These are phyloP conservation scores for Masnerella sp. DNA, from an alignment of 2,888 invertebrate species.

Conservation along the genomic window DNA sequence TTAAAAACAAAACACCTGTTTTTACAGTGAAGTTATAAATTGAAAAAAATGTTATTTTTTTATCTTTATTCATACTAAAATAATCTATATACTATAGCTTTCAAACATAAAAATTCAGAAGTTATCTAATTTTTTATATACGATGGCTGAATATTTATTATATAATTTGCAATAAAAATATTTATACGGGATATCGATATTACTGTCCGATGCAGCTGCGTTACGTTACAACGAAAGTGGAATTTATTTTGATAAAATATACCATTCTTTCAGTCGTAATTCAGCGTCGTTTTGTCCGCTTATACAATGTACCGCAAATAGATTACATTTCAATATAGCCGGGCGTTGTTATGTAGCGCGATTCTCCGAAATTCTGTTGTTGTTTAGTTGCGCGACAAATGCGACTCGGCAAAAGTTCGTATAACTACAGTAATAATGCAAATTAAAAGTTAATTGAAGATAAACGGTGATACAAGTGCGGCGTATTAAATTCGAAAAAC, in stretches of 20 bases:
- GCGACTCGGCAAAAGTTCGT: neutral
- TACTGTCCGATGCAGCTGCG: slow-evolving; percentile 26
- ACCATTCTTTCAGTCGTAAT: slow-evolving; percentile 19
- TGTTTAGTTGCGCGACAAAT: slow-evolving; percentile 1
- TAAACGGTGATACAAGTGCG: neutral
- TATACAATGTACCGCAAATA: slow-evolving; percentile 15
- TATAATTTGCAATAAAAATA: slow-evolving; percentile 14
- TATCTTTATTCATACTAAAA: too few relatives aligned
- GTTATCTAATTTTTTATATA: too few relatives aligned
- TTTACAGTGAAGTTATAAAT: too few relatives aligned
- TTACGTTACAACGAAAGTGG: slow-evolving; percentile 18
- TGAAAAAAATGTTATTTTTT: too few relatives aligned
- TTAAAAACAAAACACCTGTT: too few relatives aligned
- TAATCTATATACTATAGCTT: too few relatives aligned
- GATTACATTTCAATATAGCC: slow-evolving; percentile 25
- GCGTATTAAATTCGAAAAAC: slow-evolving; percentile 11
- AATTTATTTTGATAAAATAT: slow-evolving; percentile 29
- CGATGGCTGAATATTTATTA: too few relatives aligned
- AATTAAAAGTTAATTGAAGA: slow-evolving; percentile 11
- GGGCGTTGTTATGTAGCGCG: neutral
- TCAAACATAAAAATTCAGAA: too few relatives aligned
- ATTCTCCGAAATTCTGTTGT: slow-evolving; percentile 4
- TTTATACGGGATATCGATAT: slow-evolving; percentile 15
- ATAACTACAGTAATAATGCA: neutral
- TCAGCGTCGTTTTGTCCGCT: slow-evolving; percentile 18